Percentiles rank a stretch among this genome's conserved stretches.
phyloP scores from a whole-genome alignment of 2,113 vertebrate species.

The Puma concolor region DNA sequence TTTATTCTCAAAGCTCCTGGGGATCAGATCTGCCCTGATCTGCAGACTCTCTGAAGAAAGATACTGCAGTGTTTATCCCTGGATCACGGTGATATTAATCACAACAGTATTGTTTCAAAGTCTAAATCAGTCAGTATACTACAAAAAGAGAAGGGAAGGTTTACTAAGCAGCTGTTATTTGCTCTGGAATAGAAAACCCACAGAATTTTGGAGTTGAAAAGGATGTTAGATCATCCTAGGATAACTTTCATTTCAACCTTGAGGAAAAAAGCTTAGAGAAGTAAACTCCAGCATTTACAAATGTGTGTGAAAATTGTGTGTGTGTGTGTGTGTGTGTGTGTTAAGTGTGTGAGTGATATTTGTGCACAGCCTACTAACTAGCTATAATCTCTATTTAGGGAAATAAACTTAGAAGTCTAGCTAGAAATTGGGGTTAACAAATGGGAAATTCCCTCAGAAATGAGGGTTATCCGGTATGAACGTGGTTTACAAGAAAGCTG shows the following conservation, averaged over 20 bases:
- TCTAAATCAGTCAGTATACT: background rate
- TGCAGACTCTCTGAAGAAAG: background rate
- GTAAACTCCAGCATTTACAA: background rate
- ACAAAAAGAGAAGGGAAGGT: background rate
- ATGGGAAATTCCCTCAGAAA: background rate
- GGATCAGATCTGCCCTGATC: background rate
- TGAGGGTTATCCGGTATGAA: background rate
- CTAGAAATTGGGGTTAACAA: background rate
- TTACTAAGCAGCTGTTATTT: background rate
- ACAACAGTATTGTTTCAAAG: background rate
- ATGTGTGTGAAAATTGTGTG: background rate
- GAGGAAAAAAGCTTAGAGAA: background rate
- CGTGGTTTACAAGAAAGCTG: background rate
- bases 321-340: background rate
- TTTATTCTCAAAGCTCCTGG: background rate
- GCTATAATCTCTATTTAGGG: background rate
- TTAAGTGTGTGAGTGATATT: background rate
- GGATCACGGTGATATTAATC: background rate
- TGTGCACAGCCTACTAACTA: background rate
- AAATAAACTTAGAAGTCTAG: background rate
- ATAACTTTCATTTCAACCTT: background rate
- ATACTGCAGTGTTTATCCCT: background rate
- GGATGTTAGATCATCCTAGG: background rate
- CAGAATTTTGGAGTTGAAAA: constrained; percentile 35
- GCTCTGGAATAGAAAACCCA: background rate